phyloP scores from a whole-genome alignment of 2,888 invertebrate species.

The Ectemnius lituratus region DNA sequence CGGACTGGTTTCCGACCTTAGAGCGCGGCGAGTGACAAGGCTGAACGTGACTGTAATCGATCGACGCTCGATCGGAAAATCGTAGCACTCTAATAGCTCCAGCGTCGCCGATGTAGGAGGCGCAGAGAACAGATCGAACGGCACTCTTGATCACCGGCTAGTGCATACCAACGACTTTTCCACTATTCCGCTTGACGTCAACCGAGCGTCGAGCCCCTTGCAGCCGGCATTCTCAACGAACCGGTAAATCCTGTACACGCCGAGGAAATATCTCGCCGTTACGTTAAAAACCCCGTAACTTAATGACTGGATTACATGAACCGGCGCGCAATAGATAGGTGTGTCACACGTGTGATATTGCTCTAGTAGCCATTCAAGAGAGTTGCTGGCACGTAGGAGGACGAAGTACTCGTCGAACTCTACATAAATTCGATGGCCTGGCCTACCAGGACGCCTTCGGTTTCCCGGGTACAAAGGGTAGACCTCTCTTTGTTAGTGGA shows the following conservation, averaged over 20 bases:
- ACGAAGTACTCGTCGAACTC: too few species aligned
- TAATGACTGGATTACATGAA: neutral
- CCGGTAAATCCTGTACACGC: constrained; percentile 4
- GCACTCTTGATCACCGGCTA: constrained; percentile 31
- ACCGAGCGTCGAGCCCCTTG: constrained; percentile 19
- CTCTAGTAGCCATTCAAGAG: too few species aligned
- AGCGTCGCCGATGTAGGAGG: too few species aligned
- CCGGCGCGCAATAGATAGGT: neutral
- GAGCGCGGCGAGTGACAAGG: constrained; percentile 43
- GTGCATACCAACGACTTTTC: constrained; percentile 36
- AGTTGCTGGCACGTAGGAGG: too few species aligned
- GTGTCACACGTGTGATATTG: too few species aligned
- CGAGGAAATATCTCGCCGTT: constrained; percentile 7
- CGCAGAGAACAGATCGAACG: constrained; percentile 5
- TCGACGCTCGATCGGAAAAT: constrained; percentile 25
- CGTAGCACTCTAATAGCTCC: neutral
- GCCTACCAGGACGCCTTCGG: too few species aligned
- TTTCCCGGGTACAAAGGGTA: too few species aligned
- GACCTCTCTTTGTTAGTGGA: too few species aligned
- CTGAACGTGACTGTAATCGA: constrained; percentile 46
- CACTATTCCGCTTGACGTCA: constrained; percentile 23
- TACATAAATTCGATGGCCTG: too few species aligned
- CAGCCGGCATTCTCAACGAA: neutral
- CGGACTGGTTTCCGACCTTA: constrained; percentile 55
- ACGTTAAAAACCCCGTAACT: neutral